Evolutionary conservation across 2,113 vertebrate genomes (phyloP), one percentile per base, ranked within the genome.

Genomic region (Natator depressus): DNA sequence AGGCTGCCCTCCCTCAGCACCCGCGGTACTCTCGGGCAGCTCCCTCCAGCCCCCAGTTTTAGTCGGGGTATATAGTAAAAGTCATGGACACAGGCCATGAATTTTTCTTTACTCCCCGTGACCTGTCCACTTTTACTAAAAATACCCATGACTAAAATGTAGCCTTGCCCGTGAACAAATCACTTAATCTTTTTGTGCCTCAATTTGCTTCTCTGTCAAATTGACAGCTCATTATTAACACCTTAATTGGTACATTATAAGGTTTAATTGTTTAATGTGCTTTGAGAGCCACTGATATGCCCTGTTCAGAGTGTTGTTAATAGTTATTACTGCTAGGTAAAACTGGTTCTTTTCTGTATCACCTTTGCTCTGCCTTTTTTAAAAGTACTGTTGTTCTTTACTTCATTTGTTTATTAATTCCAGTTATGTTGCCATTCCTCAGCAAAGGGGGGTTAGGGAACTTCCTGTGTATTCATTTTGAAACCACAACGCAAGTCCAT

Each of bases 231-330:
- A 46, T 75, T 76, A 92, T 95, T 91, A 90, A 81, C 93, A 86
- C 93, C 69, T 82, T 80, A 51, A 62, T 31, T 88, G 95, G 96
- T 91, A 89, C 59, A 2, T 42, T 42, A 75, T 42, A 80, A 91
- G 93, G 69, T 88, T 91, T 94, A 92, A 81, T 49, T 89, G 38
- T 89, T 89, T 91, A 29, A 88, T 62, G 93, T 84, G 91, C 89
- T 93, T 62, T 88, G 89, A 79, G 85, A n/a, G 91, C 75, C 95
- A 84, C 94, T 85, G 89, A 90, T 79, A 38, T 76, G 85, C 96
- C 75, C 54, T 20, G 13, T 69, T 57, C 57, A 84, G 55, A 83
- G 24, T 90, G 49, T 85, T 62, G 83, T 82, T 75, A 51, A 46
- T 65, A 46, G 38, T 22, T 72, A 46, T 69, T 76, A 47, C 22